A percentile compares a stretch with the other conserved stretches of the same genome.
Evolutionary conservation across 2,113 vertebrate species (phyloP).

Genomic region (Trachemys scripta): DNA sequence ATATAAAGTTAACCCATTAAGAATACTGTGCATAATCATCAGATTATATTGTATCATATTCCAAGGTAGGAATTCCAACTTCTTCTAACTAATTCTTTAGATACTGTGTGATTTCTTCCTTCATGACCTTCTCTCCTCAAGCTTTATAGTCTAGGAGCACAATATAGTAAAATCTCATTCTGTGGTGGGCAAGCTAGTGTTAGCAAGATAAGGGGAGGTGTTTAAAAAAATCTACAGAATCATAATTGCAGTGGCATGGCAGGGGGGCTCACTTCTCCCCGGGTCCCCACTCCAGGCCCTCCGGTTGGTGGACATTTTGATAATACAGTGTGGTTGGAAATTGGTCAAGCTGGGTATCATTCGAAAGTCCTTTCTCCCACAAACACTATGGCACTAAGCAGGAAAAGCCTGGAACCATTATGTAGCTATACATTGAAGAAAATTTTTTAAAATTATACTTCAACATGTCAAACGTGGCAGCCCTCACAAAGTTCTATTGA

Average conservation of each 20-base stretch:
- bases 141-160: not conserved
- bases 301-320: not conserved
- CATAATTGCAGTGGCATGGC: not conserved
- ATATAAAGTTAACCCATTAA: not conserved
- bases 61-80: not conserved
- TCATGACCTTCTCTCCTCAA: not conserved
- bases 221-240: not conserved
- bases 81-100: slow-evolving; percentile 23
- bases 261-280: not conserved
- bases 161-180: not conserved
- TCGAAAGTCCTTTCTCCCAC: not conserved
- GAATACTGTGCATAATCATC: not conserved
- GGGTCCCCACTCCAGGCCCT: not conserved
- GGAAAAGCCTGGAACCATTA: not conserved
- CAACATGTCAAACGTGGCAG: not conserved
- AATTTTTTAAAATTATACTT: not conserved
- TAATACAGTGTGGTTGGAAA: not conserved
- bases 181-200: not conserved
- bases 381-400: not conserved
- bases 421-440: not conserved
- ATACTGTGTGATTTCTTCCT: not conserved
- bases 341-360: not conserved
- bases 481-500: not conserved
- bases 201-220: not conserved
- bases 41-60: not conserved